Evolutionary conservation across 1,140 invertebrate genomes (phyloP).

Genomic region (Bombus waltoni): DNA sequence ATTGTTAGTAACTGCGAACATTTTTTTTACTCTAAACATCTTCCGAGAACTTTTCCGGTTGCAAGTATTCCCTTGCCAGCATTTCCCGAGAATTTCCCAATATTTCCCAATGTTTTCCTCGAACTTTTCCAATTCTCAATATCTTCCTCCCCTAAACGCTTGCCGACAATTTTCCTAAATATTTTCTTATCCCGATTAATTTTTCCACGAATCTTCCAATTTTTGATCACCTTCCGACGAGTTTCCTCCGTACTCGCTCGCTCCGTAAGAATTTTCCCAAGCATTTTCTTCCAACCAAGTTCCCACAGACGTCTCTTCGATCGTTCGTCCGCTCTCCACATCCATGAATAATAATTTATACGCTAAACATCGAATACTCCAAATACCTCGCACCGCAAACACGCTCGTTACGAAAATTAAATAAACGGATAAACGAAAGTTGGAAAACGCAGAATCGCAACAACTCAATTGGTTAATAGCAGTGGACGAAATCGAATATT

Average conservation of each 20-base stretch:
- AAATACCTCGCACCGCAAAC: too few relatives aligned
- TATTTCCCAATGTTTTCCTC: neutral
- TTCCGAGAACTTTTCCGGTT: too few relatives aligned
- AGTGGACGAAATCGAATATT: neutral
- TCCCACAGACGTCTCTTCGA: too few relatives aligned
- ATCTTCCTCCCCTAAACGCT: neutral
- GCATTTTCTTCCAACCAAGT: neutral
- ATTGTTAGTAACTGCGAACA: too few relatives aligned
- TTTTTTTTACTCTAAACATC: too few relatives aligned
- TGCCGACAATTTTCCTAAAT: neutral
- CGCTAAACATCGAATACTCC: too few relatives aligned
- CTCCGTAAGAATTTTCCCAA: neutral
- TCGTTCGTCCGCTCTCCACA: neutral
- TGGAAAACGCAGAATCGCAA: neutral
- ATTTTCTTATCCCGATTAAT: neutral
- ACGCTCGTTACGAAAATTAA: neutral
- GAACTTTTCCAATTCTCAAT: neutral
- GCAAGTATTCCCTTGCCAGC: too few relatives aligned
- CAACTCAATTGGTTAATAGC: neutral
- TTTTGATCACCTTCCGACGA: neutral
- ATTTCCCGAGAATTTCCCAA: neutral
- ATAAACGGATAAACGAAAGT: neutral
- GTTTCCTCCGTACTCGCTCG: too few relatives aligned
- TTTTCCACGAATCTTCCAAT: neutral
- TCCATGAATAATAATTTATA: too few relatives aligned